These are phyloP conservation scores for Leptodactylus fuscus DNA, from an alignment of 2,113 vertebrate genomes.

Conservation along the genomic window DNA sequence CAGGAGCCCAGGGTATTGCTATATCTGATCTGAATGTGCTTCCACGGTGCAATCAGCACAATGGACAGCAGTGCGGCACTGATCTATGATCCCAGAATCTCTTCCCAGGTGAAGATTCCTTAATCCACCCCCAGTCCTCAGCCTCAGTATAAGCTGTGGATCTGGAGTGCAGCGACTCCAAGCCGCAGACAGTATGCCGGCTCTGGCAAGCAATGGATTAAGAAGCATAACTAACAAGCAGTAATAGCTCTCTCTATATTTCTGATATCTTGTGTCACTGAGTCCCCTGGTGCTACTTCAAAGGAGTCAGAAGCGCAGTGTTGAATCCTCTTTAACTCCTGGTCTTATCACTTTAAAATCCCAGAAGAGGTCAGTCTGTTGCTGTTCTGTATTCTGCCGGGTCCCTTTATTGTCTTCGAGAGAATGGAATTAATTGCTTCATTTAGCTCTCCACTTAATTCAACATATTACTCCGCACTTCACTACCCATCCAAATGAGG, in stretches of 20 bases:
- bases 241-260: conserved; percentile 55
- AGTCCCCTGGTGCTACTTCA: conserved; percentile 54
- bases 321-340: conserved; percentile 58
- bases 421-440: conserved; percentile 67
- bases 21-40: too few species aligned
- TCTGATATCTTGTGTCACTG: conserved; percentile 52
- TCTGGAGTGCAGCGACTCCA: not conserved
- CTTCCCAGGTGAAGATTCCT: conserved; percentile 5
- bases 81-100: not conserved
- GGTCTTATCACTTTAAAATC: conserved; percentile 41
- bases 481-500: conserved; percentile 66
- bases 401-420: conserved; percentile 58
- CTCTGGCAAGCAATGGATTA: conserved; percentile 41
- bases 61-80: too few species aligned
- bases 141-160: conserved; percentile 11
- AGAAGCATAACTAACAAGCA: conserved; percentile 54
- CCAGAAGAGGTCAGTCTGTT: conserved; percentile 52
- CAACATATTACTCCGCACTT: conserved; percentile 63
- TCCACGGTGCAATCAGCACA: too few species aligned
- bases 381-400: conserved; percentile 59
- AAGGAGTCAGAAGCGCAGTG: conserved; percentile 32
- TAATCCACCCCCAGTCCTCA: conserved; percentile 28
- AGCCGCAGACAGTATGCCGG: too few species aligned
- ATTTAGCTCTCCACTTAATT: conserved; percentile 69
- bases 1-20: too few species aligned